Base-by-base conservation (phyloP, 92 coral and sea anemone genomes). In the Paramuricea clavata region DNA sequence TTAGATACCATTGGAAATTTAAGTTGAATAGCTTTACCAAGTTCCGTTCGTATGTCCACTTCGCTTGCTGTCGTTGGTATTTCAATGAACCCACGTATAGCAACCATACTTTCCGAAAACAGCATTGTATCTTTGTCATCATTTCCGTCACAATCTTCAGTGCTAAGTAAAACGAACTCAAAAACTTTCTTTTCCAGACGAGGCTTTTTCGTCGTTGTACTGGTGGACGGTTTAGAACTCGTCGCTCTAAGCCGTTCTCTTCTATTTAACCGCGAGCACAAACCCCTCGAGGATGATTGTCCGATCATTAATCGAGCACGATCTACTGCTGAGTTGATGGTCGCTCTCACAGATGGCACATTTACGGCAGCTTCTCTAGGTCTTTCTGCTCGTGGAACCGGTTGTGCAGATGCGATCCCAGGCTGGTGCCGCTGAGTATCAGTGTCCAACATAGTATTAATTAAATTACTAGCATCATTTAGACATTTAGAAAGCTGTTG, bases 221-320 rank as follows among this genome's bases (percentile, higher is more conserved):
- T 32, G 30, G n/a, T n/a, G n/a, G 42, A 27, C 44, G 49, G 68
- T 60, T 52, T 49, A 7, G 79, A 47, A 27, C 65, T 56, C 44
- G n/a, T 83, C 49, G 87, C 76, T 61, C 87, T 81, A 28, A 82
- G 70, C 73, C 91, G 64, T 57, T 82, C 77, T 27, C 76, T 72
- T 59, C 74, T 73, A 49, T 88, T 88, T 23, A 88, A 35, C 50
- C 91, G 75, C 31, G 69, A 71, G 77, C 76, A 88, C 76, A 69
- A 34, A 42, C 83, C 91, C 31, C 83, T 49, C 35, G 56, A 28
- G 15, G 76, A 54, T 22, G 87, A 88, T 35, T 86, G 39, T 19
- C 36, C 49, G 28, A 88, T 81, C 91, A 87, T 81, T 9, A 82
- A 87, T 8, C 91, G 86, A 12, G 91, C 91, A 69, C 81, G 91